Base-by-base conservation (phyloP, 2,888 invertebrate genomes). In the Cheiracanthium punctorium region DNA sequence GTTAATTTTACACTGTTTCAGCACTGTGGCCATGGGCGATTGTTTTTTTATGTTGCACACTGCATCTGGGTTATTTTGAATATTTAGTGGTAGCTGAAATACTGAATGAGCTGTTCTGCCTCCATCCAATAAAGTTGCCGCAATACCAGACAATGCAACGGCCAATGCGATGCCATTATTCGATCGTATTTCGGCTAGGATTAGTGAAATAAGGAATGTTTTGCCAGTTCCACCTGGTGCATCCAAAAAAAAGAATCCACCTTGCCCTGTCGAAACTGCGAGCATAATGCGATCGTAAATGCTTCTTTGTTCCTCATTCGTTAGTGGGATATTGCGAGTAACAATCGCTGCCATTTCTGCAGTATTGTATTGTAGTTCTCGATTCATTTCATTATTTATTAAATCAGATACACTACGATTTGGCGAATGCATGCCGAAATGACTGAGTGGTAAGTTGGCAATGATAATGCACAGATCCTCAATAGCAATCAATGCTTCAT, bases 401-500 rank as follows among this genome's bases (percentile, higher is more conserved):
- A n/a, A n/a, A n/a, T n/a, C n/a, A n/a, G n/a, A n/a, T n/a, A n/a
- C n/a, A n/a, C n/a, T n/a, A n/a, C n/a, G n/a, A n/a, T n/a, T n/a
- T n/a, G n/a, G n/a, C n/a, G n/a, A n/a, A n/a, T n/a, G n/a, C n/a
- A n/a, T n/a, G n/a, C n/a, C n/a, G n/a, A n/a, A n/a, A n/a, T n/a
- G n/a, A n/a, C n/a, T n/a, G n/a, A n/a, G n/a, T n/a, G n/a, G n/a
- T n/a, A n/a, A n/a, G n/a, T n/a, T 90, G 90, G n/a, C n/a, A 76
- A 43, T 76, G 32, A 69, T 20, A 67, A 67, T 69, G 76, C 76
- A 67, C 65, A 76, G 67, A 76, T 76, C 76, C 43, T 76, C 67
- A 20, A 76, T 76, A 76, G 76, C 48, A 76, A 76, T 76, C 69
- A 76, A 76, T 76, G 76, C 76, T 76, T 76, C 76, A 76, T 76